phyloP scores from a whole-genome alignment of 53 echinoderm and acorn worm species.

The Actinopyga echinites region DNA sequence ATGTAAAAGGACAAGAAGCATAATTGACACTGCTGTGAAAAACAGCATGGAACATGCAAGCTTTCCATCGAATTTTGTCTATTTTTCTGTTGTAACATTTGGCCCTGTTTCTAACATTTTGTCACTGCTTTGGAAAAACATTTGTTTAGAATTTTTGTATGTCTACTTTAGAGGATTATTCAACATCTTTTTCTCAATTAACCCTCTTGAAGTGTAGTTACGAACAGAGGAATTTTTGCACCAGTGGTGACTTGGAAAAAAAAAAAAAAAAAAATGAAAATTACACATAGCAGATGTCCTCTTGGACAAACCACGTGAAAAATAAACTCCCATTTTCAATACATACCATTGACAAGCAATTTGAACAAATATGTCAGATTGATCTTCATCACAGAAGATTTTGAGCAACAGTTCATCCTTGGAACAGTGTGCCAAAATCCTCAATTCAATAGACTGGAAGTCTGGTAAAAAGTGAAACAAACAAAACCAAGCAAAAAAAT shows the following conservation, averaged over 20 bases:
- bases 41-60: no score
- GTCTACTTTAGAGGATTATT: no score
- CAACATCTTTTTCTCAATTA: no score
- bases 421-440: constrained; percentile 88
- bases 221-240: not conserved
- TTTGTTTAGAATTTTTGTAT: no score
- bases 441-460: constrained; percentile 94
- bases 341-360: constrained; percentile 88
- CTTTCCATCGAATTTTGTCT: no score
- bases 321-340: not conserved
- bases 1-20: no score
- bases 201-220: no score
- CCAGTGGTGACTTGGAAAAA: not conserved
- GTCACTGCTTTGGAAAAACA: no score
- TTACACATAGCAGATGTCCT: not conserved
- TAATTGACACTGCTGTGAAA: no score
- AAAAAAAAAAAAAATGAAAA: not conserved
- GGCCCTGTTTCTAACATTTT: no score
- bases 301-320: not conserved
- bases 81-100: no score
- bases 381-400: constrained; percentile 60
- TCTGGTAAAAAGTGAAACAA: constrained; percentile 46
- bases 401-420: constrained; percentile 69
- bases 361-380: constrained; percentile 85
- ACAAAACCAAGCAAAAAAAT: not conserved